Evolutionary conservation across 2,888 invertebrate species (phyloP).

Genomic region (Eristalinus sepulchralis): DNA sequence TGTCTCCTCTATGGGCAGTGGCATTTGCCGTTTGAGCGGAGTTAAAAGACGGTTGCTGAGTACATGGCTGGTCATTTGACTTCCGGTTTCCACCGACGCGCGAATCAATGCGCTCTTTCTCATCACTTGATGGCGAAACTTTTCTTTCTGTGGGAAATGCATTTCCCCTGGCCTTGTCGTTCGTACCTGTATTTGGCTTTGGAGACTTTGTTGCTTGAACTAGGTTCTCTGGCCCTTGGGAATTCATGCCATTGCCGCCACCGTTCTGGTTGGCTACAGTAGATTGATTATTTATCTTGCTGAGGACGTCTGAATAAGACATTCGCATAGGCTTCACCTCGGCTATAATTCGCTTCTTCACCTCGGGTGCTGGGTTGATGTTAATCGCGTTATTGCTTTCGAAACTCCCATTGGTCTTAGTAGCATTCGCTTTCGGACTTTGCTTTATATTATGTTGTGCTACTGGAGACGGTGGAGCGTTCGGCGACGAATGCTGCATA

Average conservation of each 20-base stretch:
- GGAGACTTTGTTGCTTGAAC: slow-evolving; percentile 30
- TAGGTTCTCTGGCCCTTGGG: slow-evolving; percentile 4
- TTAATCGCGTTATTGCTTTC: slow-evolving; percentile 48
- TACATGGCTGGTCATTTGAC: slow-evolving; percentile 5
- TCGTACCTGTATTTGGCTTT: neutral
- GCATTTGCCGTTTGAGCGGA: neutral
- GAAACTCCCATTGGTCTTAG: slow-evolving; percentile 72
- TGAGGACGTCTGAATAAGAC: slow-evolving; percentile 91
- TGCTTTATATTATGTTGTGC: slow-evolving; percentile 10
- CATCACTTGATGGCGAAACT: slow-evolving; percentile 42
- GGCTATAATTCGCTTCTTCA: slow-evolving; percentile 86
- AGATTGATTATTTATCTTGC: slow-evolving; percentile 84
- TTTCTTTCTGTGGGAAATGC: slow-evolving; percentile 34
- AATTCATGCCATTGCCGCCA: slow-evolving; percentile 19
- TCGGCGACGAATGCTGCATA: slow-evolving; percentile 12
- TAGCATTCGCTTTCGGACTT: slow-evolving; percentile 4
- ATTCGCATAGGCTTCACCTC: slow-evolving; percentile 94
- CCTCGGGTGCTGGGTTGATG: slow-evolving; percentile 72
- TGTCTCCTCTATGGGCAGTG: slow-evolving; percentile 75
- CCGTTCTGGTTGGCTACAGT: slow-evolving; percentile 77
- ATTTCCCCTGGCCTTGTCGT: slow-evolving; percentile 27
- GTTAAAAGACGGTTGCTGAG: neutral
- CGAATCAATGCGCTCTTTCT: slow-evolving; percentile 42
- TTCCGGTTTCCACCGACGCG: slow-evolving; percentile 22
- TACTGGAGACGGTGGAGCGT: neutral